Percentiles rank a stretch among this genome's conserved stretches.
Evolutionary conservation across 1,140 invertebrate species (phyloP).

Genomic region (Hypsibius dujardini): DNA sequence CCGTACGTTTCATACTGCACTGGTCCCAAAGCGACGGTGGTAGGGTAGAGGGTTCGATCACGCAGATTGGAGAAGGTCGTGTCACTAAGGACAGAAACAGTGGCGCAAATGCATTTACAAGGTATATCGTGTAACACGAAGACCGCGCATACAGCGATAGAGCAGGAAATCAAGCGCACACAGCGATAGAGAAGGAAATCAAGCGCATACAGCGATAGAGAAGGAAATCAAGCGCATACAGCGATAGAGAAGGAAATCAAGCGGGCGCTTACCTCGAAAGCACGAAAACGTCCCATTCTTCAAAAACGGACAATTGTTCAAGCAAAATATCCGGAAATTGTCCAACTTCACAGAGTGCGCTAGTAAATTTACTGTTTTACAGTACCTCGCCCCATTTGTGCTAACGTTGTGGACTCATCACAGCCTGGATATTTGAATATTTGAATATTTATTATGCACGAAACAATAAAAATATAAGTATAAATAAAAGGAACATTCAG

Average conservation of each 20-base stretch:
- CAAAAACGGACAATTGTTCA: not conserved
- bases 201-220: too few species aligned
- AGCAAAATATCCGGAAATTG: too few species aligned
- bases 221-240: too few species aligned
- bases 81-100: not conserved
- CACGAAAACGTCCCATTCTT: constrained; percentile 1
- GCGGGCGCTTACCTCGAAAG: not conserved
- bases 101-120: not conserved
- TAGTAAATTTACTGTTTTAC: too few species aligned
- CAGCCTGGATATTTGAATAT: not conserved
- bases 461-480: not conserved
- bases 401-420: not conserved
- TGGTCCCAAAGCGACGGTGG: not conserved
- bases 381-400: too few species aligned
- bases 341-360: too few species aligned
- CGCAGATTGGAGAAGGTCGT: constrained; percentile 1
- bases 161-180: too few species aligned
- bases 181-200: too few species aligned
- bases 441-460: too few species aligned
- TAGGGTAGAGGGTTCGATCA: not conserved
- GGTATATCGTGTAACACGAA: not conserved
- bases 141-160: too few species aligned
- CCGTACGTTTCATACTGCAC: not conserved
- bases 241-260: too few species aligned
- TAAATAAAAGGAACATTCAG: too few species aligned